Percentiles rank a stretch among this genome's conserved stretches.
Evolutionary conservation across 2,888 invertebrate genomes (phyloP).

Genomic region (Blastobasis lacticolella): DNA sequence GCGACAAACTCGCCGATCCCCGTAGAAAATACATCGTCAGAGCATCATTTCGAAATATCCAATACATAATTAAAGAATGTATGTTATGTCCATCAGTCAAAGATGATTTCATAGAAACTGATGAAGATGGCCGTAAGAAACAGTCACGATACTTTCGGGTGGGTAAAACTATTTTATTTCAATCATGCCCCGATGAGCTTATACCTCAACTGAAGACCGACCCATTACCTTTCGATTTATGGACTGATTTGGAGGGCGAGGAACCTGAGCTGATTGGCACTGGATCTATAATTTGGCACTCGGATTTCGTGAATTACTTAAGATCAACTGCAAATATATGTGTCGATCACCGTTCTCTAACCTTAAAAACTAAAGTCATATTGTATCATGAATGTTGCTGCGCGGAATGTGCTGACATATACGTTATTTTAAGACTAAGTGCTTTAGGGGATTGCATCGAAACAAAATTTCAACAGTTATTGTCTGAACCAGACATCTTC

Average conservation of each 20-base stretch:
- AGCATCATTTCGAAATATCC: constrained; percentile 61
- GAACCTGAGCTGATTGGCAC: constrained; percentile 40
- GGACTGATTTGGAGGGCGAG: constrained; percentile 56
- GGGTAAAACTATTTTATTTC: constrained; percentile 72
- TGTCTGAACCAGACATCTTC: constrained; percentile 54
- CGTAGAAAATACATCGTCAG: constrained; percentile 61
- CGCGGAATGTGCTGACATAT: constrained; percentile 51
- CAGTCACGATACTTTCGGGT: constrained; percentile 56
- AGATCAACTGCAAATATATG: constrained; percentile 48
- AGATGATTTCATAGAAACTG: constrained; percentile 46
- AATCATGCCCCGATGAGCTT: constrained; percentile 60
- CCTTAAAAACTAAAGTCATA: constrained; percentile 40
- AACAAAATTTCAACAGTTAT: constrained; percentile 60
- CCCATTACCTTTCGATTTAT: constrained; percentile 65
- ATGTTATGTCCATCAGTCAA: constrained; percentile 42
- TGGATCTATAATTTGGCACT: constrained; percentile 59
- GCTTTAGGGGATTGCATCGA: constrained; percentile 63
- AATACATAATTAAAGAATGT: constrained; percentile 65
- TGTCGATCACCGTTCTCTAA: constrained; percentile 41
- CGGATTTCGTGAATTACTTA: constrained; percentile 62
- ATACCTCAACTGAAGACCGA: constrained; percentile 53
- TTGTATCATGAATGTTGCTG: constrained; percentile 50
- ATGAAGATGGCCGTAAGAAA: constrained; percentile 43
- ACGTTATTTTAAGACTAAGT: constrained; percentile 61
- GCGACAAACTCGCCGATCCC: constrained; percentile 31